A percentile compares a stretch with the other conserved stretches of the same genome.
Conservation (phyloP, 2,888 invertebrate species). For the Drosophila paracracens region DNA sequence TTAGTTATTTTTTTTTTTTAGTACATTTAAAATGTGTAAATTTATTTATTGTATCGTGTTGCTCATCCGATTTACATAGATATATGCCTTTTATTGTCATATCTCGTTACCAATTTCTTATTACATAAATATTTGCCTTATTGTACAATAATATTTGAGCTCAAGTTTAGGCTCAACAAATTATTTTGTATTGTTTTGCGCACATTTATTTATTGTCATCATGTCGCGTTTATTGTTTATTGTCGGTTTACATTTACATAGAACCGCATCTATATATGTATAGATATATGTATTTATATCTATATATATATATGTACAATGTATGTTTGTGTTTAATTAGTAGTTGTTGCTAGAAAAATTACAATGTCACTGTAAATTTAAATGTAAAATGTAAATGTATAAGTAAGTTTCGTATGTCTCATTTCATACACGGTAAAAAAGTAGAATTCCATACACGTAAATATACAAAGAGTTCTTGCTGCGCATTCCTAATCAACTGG, state of each 20-base stretch:
- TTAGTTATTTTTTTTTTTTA: constrained; percentile 35
- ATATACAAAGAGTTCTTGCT: constrained; percentile 63
- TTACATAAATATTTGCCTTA: constrained; percentile 43
- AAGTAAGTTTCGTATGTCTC: constrained; percentile 56
- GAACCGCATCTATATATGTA: constrained; percentile 46
- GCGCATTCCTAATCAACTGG: constrained; percentile 21
- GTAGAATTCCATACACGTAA: constrained; percentile 71
- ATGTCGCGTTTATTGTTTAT: constrained; percentile 65
- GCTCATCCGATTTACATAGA: constrained; percentile 40
- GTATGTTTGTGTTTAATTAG: constrained; percentile 41
- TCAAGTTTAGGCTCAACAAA: constrained; percentile 52
- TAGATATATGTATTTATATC: not conserved
- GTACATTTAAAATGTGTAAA: constrained; percentile 73
- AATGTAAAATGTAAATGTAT: constrained; percentile 57
- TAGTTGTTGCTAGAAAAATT: constrained; percentile 72
- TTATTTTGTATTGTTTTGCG: constrained; percentile 39
- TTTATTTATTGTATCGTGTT: constrained; percentile 61
- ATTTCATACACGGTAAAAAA: constrained; percentile 66
- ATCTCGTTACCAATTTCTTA: constrained; percentile 41
- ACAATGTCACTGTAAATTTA: constrained; percentile 65
- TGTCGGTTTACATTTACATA: constrained; percentile 64
- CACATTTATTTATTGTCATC: constrained; percentile 73
- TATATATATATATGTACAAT: constrained; percentile 9
- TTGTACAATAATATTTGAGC: constrained; percentile 54
- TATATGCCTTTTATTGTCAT: constrained; percentile 69